These are phyloP conservation scores for Nansenia antarctica DNA, from an alignment of 2,113 vertebrate species.

Conservation along the genomic window DNA sequence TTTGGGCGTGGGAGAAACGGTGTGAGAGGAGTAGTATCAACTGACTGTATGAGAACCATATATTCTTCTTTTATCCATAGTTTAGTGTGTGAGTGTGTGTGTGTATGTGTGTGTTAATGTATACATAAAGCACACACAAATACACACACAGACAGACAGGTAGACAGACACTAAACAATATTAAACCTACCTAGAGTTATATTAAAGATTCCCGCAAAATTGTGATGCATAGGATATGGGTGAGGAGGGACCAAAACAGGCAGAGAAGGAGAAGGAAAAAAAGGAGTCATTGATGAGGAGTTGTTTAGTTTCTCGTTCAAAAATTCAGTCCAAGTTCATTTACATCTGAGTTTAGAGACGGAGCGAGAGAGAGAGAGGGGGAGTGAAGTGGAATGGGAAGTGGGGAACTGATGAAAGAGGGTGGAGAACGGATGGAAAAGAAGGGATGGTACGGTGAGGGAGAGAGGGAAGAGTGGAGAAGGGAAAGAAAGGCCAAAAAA, in stretches of 20 bases:
- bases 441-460: conserved; percentile 53
- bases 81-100: conserved; percentile 56
- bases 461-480: conserved; percentile 38
- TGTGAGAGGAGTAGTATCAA: conserved; percentile 44
- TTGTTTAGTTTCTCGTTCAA: conserved; percentile 57
- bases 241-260: conserved; percentile 67
- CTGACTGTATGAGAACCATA: conserved; percentile 25
- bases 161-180: conserved; percentile 77
- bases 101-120: conserved; percentile 69
- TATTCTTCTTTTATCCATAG: conserved; percentile 45
- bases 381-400: conserved; percentile 14
- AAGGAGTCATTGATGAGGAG: conserved; percentile 68
- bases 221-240: conserved; percentile 75
- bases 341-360: conserved; percentile 62
- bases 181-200: conserved; percentile 78
- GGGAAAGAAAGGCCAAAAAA: conserved; percentile 42
- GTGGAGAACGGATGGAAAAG: conserved; percentile 27
- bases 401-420: background rate
- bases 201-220: conserved; percentile 77
- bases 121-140: conserved; percentile 76
- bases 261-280: conserved; percentile 58
- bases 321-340: conserved; percentile 72
- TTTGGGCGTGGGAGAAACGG: conserved; percentile 40
- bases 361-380: conserved; percentile 19
- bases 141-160: conserved; percentile 76